Percentiles rank a stretch among this genome's conserved stretches.
phyloP scores from a whole-genome alignment of 2,888 invertebrate species.

The Cataglyphis altisquamis region DNA sequence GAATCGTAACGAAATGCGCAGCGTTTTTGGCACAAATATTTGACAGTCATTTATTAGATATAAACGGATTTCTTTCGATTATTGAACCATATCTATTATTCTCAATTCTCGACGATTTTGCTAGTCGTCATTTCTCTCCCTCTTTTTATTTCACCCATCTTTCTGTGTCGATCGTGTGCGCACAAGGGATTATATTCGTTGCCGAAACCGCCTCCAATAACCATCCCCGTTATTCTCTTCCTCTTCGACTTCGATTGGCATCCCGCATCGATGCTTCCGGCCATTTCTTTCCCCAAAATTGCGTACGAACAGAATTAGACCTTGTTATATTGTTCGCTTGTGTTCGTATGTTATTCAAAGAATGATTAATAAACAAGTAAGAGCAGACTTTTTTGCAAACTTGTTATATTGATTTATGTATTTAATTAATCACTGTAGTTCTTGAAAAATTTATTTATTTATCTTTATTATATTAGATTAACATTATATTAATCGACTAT shows the following conservation, averaged over 20 bases:
- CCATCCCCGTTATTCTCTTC: constrained; percentile 64
- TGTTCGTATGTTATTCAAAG: background rate
- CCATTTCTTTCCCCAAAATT: constrained; percentile 8
- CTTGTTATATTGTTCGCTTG: constrained; percentile 26
- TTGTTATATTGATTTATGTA: background rate
- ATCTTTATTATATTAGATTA: background rate
- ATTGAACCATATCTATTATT: constrained; percentile 36
- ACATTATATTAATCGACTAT: background rate
- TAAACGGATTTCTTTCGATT: constrained; percentile 34
- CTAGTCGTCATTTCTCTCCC: constrained; percentile 45
- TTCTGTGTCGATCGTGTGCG: constrained; percentile 34
- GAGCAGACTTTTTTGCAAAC: background rate
- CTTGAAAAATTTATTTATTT: background rate
- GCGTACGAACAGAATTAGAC: constrained; percentile 1
- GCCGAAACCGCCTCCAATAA: constrained; percentile 69
- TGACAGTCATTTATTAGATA: background rate
- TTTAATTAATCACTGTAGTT: background rate
- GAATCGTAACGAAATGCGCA: background rate
- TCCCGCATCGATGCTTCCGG: constrained; percentile 45
- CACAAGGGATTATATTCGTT: constrained; percentile 64
- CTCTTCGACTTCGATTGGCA: constrained; percentile 61
- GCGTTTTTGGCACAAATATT: constrained; percentile 6
- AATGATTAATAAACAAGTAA: constrained; percentile 45
- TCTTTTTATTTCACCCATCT: constrained; percentile 63
- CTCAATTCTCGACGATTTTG: constrained; percentile 57